phyloP scores from a whole-genome alignment of 1,140 invertebrate species.

The Leptonema lineaticorne region DNA sequence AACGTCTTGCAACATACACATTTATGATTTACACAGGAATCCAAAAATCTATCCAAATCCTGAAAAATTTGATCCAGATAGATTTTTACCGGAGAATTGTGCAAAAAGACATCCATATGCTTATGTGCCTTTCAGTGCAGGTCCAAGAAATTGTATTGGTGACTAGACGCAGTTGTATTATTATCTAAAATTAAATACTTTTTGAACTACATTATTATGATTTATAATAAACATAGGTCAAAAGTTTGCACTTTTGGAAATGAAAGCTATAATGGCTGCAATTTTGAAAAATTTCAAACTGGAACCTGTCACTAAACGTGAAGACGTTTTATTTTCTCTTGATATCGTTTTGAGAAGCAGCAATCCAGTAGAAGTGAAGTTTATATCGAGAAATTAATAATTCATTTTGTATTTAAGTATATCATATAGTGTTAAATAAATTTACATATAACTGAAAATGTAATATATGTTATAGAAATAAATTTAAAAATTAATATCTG shows the following conservation, averaged over 20 bases:
- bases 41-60: constrained; percentile 20
- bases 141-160: constrained; percentile 27
- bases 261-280: constrained; percentile 67
- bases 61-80: constrained; percentile 16
- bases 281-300: constrained; percentile 68
- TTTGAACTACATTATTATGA: not conserved
- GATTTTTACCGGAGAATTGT: constrained; percentile 23
- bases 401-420: too few relatives aligned
- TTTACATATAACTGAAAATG: too few relatives aligned
- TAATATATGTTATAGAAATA: too few relatives aligned
- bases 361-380: constrained; percentile 46
- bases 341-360: constrained; percentile 57
- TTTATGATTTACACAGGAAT: constrained; percentile 28
- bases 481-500: not conserved
- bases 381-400: constrained; percentile 27
- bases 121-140: constrained; percentile 23
- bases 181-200: not conserved
- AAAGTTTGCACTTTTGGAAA: constrained; percentile 76
- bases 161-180: not conserved
- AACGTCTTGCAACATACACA: constrained; percentile 27
- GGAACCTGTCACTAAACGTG: constrained; percentile 57
- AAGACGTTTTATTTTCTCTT: constrained; percentile 56
- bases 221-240: constrained; percentile 55
- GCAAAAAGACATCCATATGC: constrained; percentile 21
- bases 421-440: too few relatives aligned